A percentile compares a stretch with the other conserved stretches of the same genome.
phyloP scores from a whole-genome alignment of 1,140 invertebrate species.

The Drosophila tsacasi region DNA sequence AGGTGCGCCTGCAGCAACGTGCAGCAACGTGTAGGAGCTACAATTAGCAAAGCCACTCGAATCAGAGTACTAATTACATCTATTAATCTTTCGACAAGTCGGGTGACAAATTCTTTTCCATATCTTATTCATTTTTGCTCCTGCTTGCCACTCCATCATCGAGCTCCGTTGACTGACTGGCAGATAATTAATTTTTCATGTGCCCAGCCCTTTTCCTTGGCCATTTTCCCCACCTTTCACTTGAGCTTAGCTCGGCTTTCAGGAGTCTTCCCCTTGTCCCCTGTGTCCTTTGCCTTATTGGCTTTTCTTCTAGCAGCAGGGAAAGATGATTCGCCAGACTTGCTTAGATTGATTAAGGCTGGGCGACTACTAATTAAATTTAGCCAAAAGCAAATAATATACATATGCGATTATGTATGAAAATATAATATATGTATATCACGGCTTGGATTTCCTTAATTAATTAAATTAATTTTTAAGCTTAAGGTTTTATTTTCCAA shows the following conservation, averaged over 20 bases:
- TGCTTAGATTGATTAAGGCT: constrained; percentile 36
- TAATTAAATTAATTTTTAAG: not conserved
- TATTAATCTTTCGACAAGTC: constrained; percentile 22
- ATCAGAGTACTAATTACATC: constrained; percentile 22
- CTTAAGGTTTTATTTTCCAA: not conserved
- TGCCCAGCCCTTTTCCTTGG: not conserved
- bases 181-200: constrained; percentile 70
- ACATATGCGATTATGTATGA: not conserved
- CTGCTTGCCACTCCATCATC: constrained; percentile 15
- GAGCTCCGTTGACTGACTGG: constrained; percentile 24
- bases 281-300: not conserved
- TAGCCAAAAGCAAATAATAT: not conserved
- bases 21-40: not conserved
- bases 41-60: constrained; percentile 2
- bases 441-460: not conserved
- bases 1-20: not conserved
- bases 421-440: not conserved
- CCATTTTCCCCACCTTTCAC: not conserved
- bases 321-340: constrained; percentile 42
- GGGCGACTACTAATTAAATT: constrained; percentile 35
- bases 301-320: constrained; percentile 1
- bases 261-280: not conserved
- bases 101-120: constrained; percentile 31
- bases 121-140: constrained; percentile 4
- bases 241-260: constrained; percentile 24